Evolutionary conservation across 2,797 vertebrate genomes (phyloP).

Genomic region (Morelia viridis): DNA sequence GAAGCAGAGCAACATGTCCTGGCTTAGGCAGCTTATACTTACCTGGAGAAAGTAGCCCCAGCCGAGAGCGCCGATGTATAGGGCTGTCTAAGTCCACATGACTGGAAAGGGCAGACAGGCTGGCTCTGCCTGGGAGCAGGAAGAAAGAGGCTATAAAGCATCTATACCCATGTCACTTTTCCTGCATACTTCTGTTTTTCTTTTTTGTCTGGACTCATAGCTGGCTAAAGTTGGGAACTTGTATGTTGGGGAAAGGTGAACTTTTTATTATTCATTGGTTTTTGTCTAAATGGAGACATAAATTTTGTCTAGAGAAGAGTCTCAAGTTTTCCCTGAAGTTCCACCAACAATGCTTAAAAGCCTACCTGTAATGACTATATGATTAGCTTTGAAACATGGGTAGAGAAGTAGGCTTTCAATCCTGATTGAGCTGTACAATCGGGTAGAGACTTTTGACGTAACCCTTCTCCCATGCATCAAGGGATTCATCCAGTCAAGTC

Average conservation of each 20-base stretch:
- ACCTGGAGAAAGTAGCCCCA: conserved; percentile 96
- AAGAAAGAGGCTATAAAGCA: conserved; percentile 77
- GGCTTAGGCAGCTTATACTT: conserved; percentile 77
- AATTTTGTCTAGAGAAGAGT: not conserved
- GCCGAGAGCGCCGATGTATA: conserved; percentile 87
- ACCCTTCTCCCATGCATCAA: not conserved
- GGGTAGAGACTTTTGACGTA: not conserved
- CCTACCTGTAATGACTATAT: not conserved
- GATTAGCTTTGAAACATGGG: not conserved
- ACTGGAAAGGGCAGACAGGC: conserved; percentile 94
- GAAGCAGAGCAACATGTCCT: conserved; percentile 62
- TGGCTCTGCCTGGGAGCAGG: conserved; percentile 94
- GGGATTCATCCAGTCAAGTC: not conserved
- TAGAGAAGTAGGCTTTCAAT: not conserved
- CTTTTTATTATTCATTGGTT: not conserved
- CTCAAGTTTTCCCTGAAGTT: not conserved
- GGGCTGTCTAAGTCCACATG: conserved; percentile 97
- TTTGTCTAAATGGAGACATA: accelerated
- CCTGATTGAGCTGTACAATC: not conserved
- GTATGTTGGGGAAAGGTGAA: not conserved
- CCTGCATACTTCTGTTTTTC: conserved; percentile 41
- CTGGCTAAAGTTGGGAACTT: not conserved
- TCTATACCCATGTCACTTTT: conserved; percentile 53
- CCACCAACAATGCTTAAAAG: not conserved
- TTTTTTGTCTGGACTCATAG: not conserved